These are phyloP conservation scores for Mormoops blainvillei DNA, from an alignment of 2,113 vertebrate species.

Conservation along the genomic window DNA sequence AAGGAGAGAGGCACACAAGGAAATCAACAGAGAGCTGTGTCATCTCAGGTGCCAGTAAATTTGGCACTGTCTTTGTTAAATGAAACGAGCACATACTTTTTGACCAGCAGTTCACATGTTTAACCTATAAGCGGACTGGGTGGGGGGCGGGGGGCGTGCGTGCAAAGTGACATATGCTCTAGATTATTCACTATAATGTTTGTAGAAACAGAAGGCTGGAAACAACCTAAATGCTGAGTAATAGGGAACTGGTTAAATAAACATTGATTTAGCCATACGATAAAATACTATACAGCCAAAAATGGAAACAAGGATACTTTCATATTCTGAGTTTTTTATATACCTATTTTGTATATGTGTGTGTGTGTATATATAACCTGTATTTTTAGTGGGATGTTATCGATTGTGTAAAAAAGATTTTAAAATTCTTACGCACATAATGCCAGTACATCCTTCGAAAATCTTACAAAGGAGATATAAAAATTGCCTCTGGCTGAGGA, in stretches of 20 bases:
- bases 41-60: background rate
- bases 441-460: background rate
- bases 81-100: background rate
- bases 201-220: background rate
- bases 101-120: background rate
- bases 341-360: background rate
- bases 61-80: background rate
- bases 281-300: constrained; percentile 1
- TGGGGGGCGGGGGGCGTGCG: no score
- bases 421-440: background rate
- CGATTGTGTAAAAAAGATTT: background rate
- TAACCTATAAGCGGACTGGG: background rate
- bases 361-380: background rate
- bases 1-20: background rate
- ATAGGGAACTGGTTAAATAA: background rate
- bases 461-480: background rate
- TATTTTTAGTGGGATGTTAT: background rate
- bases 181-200: background rate
- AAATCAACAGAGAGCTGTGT: background rate
- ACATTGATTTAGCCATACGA: background rate
- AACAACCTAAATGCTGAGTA: background rate
- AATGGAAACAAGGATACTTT: background rate
- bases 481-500: background rate
- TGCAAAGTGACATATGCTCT: background rate
- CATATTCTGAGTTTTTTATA: background rate